Percentiles rank a stretch among this genome's conserved stretches.
Evolutionary conservation across 2,113 vertebrate genomes (phyloP).

Genomic region (Garra rufa): DNA sequence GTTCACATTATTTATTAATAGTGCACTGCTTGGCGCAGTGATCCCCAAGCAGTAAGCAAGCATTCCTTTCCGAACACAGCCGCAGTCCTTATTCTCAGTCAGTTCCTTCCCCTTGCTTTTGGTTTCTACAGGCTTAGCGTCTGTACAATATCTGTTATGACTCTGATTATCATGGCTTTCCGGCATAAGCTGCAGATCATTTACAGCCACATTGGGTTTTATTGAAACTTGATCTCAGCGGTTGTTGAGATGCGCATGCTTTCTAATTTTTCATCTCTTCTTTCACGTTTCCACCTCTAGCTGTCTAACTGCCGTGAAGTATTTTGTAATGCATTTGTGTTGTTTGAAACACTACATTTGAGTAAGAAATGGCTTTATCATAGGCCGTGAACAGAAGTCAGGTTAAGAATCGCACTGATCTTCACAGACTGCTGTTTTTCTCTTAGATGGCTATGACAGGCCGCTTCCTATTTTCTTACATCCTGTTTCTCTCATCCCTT

Average conservation of each 20-base stretch:
- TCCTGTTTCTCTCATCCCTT: constrained; percentile 50
- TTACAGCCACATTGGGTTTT: background rate
- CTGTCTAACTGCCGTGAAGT: background rate
- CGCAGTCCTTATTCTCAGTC: background rate
- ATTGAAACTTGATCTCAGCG: background rate
- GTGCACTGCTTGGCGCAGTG: background rate
- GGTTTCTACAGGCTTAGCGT: background rate
- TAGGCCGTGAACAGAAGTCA: background rate
- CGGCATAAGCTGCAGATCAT: background rate
- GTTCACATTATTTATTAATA: background rate
- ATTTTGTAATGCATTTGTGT: background rate
- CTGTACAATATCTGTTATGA: background rate
- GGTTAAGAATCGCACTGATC: background rate
- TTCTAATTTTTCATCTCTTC: constrained; percentile 22
- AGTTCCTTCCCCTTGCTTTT: background rate
- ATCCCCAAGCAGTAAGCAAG: background rate
- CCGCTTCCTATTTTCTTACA: constrained; percentile 66
- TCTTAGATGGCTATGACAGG: constrained; percentile 58
- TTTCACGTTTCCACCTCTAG: constrained; percentile 8
- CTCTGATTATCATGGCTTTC: background rate
- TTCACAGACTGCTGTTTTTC: constrained; percentile 50
- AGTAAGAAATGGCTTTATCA: background rate
- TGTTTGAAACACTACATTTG: background rate
- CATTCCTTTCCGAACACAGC: background rate
- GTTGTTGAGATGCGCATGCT: background rate